phyloP scores from a whole-genome alignment of 2,113 vertebrate genomes.

The Aepyceros melampus region DNA sequence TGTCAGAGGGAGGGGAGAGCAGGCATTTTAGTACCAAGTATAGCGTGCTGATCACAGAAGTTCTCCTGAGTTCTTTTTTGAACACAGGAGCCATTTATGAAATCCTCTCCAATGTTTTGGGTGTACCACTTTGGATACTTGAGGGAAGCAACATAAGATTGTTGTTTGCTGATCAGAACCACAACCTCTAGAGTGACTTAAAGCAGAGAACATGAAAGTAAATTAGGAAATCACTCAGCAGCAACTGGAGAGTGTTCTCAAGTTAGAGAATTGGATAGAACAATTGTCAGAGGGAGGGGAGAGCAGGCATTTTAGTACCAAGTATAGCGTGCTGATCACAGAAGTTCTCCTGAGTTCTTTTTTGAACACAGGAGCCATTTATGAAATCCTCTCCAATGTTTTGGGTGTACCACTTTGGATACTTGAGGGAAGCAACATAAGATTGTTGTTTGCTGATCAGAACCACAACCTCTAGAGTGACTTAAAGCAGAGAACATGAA shows the following conservation, averaged over 20 bases:
- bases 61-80: too few relatives aligned
- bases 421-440: conserved; percentile 34
- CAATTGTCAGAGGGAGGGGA: not conserved
- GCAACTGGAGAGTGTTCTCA: conserved; percentile 66
- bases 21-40: too few relatives aligned
- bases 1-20: too few relatives aligned
- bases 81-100: not conserved
- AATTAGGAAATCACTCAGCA: conserved; percentile 66
- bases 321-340: not conserved
- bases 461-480: conserved; percentile 34
- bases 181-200: conserved; percentile 29
- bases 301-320: too few relatives aligned
- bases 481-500: conserved; percentile 34
- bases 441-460: not conserved
- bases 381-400: not conserved
- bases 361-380: not conserved
- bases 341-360: not conserved
- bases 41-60: not conserved
- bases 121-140: conserved; percentile 36
- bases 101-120: not conserved
- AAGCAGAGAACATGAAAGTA: conserved; percentile 39
- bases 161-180: conserved; percentile 25
- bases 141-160: conserved; percentile 17
- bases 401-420: conserved; percentile 30
- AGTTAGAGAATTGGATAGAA: conserved; percentile 70